Evolutionary conservation across 92 coral and sea anemone species (phyloP).

Genomic region (Blastomussa wellsi): DNA sequence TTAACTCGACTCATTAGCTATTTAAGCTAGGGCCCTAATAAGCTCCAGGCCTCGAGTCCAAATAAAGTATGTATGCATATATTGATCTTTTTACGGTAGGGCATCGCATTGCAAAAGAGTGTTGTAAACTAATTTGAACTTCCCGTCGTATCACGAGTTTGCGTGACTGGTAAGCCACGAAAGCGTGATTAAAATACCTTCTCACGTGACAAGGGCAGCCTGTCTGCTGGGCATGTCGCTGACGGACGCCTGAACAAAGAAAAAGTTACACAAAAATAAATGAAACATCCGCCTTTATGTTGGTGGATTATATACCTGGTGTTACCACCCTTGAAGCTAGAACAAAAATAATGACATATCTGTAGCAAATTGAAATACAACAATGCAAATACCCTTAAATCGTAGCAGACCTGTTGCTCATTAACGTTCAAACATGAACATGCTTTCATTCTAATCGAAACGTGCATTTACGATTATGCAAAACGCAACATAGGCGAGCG

Average conservation of each 20-base stretch:
- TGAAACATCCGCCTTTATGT: background rate
- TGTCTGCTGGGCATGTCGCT: constrained; percentile 49
- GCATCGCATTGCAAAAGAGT: background rate
- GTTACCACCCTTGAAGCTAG: background rate
- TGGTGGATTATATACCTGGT: background rate
- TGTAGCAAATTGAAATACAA: background rate
- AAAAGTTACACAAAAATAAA: background rate
- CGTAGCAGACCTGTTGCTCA: constrained; percentile 2
- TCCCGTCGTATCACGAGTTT: background rate
- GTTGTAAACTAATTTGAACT: background rate
- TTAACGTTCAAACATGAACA: background rate
- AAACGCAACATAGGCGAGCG: background rate
- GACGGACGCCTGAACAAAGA: constrained; percentile 24
- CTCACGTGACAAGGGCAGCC: constrained; percentile 43
- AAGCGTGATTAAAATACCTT: constrained; percentile 23
- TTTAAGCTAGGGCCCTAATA: too few relatives aligned
- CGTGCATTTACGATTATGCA: background rate
- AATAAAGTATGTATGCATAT: too few relatives aligned
- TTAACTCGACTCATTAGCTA: too few relatives aligned
- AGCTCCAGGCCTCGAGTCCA: too few relatives aligned
- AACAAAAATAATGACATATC: background rate
- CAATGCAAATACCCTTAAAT: background rate
- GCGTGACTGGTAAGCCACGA: background rate
- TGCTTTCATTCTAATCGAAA: background rate
- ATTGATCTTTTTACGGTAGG: background rate